A percentile compares a stretch with the other conserved stretches of the same genome.
phyloP scores from a whole-genome alignment of 2,888 invertebrate genomes.

The Scaptomyza cyrtandrae region DNA sequence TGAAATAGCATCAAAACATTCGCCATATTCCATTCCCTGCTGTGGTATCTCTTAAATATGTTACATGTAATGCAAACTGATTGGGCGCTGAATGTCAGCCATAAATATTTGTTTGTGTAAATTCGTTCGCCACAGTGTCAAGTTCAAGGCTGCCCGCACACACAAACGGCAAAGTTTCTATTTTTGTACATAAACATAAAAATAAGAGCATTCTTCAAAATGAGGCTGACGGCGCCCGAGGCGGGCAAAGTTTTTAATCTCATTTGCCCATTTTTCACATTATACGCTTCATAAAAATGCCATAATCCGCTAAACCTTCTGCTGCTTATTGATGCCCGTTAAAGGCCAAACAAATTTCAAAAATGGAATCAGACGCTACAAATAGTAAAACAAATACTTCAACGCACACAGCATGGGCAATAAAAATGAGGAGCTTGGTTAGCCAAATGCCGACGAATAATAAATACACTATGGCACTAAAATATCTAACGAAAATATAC shows the following conservation, averaged over 20 bases:
- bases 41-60: slow-evolving; percentile 61
- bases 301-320: slow-evolving; percentile 70
- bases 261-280: slow-evolving; percentile 70
- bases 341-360: slow-evolving; percentile 44
- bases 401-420: slow-evolving; percentile 40
- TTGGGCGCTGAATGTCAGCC: slow-evolving; percentile 66
- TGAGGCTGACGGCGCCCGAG: neutral
- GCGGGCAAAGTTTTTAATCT: slow-evolving; percentile 66
- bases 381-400: slow-evolving; percentile 52
- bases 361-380: slow-evolving; percentile 35
- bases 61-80: slow-evolving; percentile 75
- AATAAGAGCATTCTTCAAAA: slow-evolving; percentile 8
- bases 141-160: slow-evolving; percentile 35
- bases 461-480: slow-evolving; percentile 14
- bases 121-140: slow-evolving; percentile 50
- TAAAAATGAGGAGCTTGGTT: slow-evolving; percentile 13
- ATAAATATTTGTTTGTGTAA: slow-evolving; percentile 52
- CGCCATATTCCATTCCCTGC: slow-evolving; percentile 29
- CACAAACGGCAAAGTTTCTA: slow-evolving; percentile 10
- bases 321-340: slow-evolving; percentile 28
- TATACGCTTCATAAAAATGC: slow-evolving; percentile 74
- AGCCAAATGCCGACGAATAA: neutral
- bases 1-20: slow-evolving; percentile 55
- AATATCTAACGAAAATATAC: too few relatives aligned
- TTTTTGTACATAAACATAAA: slow-evolving; percentile 17